Conservation (phyloP, 2,888 invertebrate species). For the Xestia c-nigrum region DNA sequence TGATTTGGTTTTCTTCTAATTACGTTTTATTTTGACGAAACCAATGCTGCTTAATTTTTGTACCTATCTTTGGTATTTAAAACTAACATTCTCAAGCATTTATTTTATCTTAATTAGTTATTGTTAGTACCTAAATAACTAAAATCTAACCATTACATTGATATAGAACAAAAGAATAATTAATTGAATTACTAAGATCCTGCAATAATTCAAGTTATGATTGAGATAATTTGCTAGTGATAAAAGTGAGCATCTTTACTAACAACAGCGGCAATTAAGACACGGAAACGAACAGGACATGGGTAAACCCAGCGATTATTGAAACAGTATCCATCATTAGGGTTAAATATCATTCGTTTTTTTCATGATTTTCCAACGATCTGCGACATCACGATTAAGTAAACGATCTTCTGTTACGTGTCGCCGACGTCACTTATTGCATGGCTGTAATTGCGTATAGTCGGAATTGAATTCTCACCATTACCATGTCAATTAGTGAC, state of each 20-base stretch:
- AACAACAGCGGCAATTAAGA: constrained; percentile 50
- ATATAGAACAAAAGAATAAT: constrained; percentile 52
- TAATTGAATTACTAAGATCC: constrained; percentile 60
- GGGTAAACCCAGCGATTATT: constrained; percentile 75
- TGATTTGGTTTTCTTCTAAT: constrained; percentile 8
- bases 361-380: constrained; percentile 50
- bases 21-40: not conserved
- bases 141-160: constrained; percentile 11
- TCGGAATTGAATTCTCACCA: constrained; percentile 42
- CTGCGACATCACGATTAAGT: constrained; percentile 63
- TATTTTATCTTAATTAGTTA: not conserved
- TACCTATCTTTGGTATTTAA: not conserved
- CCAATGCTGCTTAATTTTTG: not conserved
- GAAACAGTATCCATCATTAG: constrained; percentile 67
- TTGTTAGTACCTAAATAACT: constrained; percentile 3
- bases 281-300: constrained; percentile 75
- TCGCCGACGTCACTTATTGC: constrained; percentile 77
- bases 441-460: constrained; percentile 63
- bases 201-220: constrained; percentile 55
- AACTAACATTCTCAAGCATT: not conserved
- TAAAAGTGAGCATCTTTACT: constrained; percentile 44
- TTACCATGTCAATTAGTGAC: constrained; percentile 19
- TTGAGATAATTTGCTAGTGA: constrained; percentile 46
- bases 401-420: constrained; percentile 65
- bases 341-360: constrained; percentile 41